Conservation (phyloP, 1,140 invertebrate species). For the Saccostrea echinata region DNA sequence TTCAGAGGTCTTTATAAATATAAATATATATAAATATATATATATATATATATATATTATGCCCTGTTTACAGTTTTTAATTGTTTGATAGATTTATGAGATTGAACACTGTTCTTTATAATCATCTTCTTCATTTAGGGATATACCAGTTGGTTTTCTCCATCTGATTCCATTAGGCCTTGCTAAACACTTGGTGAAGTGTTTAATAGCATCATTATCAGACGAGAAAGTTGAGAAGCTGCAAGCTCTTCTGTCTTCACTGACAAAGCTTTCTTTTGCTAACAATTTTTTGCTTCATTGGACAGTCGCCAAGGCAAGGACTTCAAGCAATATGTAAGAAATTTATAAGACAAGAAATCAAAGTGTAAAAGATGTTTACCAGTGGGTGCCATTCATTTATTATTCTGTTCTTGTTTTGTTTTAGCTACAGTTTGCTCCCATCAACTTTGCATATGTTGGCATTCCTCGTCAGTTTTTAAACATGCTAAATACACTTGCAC, state of each 20-base stretch:
- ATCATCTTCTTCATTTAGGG: neutral
- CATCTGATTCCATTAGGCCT: neutral
- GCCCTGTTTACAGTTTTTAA: too few relatives aligned
- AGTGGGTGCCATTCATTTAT: too few relatives aligned
- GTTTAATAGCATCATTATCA: neutral
- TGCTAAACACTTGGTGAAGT: slow-evolving; percentile 9
- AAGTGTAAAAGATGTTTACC: too few relatives aligned
- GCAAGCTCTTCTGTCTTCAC: neutral
- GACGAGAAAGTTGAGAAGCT: slow-evolving; percentile 8
- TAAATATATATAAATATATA: too few relatives aligned
- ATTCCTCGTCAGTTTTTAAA: neutral
- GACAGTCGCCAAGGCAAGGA: slow-evolving; percentile 14
- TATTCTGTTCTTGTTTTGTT: neutral
- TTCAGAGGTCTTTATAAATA: too few relatives aligned
- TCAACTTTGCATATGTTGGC: slow-evolving; percentile 12
- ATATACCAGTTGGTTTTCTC: neutral
- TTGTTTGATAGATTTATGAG: too few relatives aligned
- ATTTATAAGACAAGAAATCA: too few relatives aligned
- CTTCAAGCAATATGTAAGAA: neutral
- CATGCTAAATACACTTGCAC: neutral
- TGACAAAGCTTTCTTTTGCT: neutral
- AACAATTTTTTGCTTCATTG: neutral
- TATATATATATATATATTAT: too few relatives aligned
- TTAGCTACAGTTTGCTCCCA: slow-evolving; percentile 6
- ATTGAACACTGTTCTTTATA: neutral